Evolutionary conservation across 2,797 vertebrate genomes (phyloP).

Genomic region (Discoglossus pictus): DNA sequence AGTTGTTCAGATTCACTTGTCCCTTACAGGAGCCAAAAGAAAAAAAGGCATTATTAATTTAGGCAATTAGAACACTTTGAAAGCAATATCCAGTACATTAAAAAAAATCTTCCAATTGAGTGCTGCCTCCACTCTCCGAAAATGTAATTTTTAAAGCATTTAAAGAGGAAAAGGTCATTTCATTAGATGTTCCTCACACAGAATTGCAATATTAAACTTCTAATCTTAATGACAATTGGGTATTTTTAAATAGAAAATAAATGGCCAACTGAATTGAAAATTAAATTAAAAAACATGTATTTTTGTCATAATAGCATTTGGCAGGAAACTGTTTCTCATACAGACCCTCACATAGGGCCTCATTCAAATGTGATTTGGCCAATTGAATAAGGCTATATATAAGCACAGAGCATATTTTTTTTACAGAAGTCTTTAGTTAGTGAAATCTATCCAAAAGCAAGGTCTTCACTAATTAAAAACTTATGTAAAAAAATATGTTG

Average conservation of each 20-base stretch:
- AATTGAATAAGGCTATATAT: no score
- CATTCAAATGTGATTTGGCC: no score
- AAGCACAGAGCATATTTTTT: no score
- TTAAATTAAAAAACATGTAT: slow-evolving; percentile 42
- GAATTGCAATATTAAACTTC: slow-evolving; percentile 56
- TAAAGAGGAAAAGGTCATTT: slow-evolving; percentile 67
- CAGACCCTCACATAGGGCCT: no score
- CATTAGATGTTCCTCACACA: slow-evolving; percentile 55
- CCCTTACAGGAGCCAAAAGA: slow-evolving; percentile 61
- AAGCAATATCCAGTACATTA: slow-evolving; percentile 71
- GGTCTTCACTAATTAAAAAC: no score
- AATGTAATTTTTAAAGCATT: slow-evolving; percentile 65
- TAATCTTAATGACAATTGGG: slow-evolving; percentile 57
- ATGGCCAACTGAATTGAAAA: slow-evolving; percentile 53
- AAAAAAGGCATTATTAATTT: slow-evolving; percentile 71
- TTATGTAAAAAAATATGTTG: no score
- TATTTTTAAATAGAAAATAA: slow-evolving; percentile 56
- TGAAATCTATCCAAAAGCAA: no score
- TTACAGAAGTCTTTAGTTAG: no score
- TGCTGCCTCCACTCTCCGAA: slow-evolving; percentile 57
- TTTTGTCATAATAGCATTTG: slow-evolving; percentile 20
- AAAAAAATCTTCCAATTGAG: slow-evolving; percentile 60
- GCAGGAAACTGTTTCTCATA: not conserved
- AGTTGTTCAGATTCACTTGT: slow-evolving; percentile 69
- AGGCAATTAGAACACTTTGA: slow-evolving; percentile 74